Evolutionary conservation across 2,888 invertebrate species (phyloP), one percentile per base, ranked within the genome.

Genomic region (Pogonocherus hispidulus): DNA sequence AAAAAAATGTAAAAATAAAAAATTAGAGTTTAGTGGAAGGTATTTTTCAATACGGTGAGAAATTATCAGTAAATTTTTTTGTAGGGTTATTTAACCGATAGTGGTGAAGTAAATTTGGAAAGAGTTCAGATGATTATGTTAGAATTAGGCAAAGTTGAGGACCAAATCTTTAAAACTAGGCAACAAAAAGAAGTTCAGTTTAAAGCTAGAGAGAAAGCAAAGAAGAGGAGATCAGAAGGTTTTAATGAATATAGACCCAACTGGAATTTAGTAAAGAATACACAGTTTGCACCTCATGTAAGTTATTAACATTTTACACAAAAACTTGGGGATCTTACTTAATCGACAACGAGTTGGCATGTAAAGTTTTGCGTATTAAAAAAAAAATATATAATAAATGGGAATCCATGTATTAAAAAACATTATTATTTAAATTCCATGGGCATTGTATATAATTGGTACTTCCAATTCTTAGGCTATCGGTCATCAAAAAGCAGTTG

Each of bases 51-150:
- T 19, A 27, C 14, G 5, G 18, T 52, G 1, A 16, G 62, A 60
- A 65, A 20, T 41, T 44, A 44, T 55, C 59, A 16, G 60, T 19
- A 57, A 67, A 11, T 14, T 60, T 77, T 73, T 52, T 79, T 82
- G 27, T 83, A 94, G 94, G 98, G 98, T 16, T 99, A 94, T 88
- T 88, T 99, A 72, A 99, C 99, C 0, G 92, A 98, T 82, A 96
- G 95, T 41, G 99, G 99, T 0, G 93, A 96, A 77, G 98, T 99
- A 9, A 93, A 96, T 84, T 88, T 99, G 67, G 93, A 94, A 78
- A 89, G 98, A 47, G 98, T 99, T 5, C 98, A 99, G 86, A 87
- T 98, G 76, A 98, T 99, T 63, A 92, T 99, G 93, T 90, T 91
- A 23, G 96, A 98, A 82, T 88, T 99, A 54, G 99, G 99, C 0